Evolutionary conservation across 2,888 invertebrate genomes (phyloP).

Genomic region (Galeopsomyia nigrocyanea): DNA sequence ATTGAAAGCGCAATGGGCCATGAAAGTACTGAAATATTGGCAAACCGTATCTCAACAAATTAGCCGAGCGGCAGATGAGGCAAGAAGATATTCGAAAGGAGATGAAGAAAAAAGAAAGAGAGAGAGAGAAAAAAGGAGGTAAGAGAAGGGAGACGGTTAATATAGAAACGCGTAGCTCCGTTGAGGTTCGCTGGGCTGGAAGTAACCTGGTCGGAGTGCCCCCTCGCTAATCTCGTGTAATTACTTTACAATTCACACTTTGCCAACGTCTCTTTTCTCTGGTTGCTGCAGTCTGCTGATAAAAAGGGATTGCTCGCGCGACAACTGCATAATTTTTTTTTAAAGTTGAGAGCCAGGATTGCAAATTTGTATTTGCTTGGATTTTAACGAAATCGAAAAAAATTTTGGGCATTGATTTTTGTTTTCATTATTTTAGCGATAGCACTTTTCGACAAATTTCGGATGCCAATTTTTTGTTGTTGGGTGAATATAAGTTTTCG

Average conservation of each 20-base stretch:
- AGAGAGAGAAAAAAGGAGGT: slow-evolving; percentile 10
- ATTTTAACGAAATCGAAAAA: too few species aligned
- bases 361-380: background rate
- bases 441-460: too few species aligned
- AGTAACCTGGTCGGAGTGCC: slow-evolving; percentile 60
- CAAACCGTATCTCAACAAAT: slow-evolving; percentile 69
- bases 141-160: slow-evolving; percentile 50
- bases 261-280: background rate
- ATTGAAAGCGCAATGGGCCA: slow-evolving; percentile 60
- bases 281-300: background rate
- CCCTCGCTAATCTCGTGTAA: slow-evolving; percentile 68
- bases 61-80: slow-evolving; percentile 66
- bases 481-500: too few species aligned
- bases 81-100: background rate
- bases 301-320: background rate
- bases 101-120: slow-evolving; percentile 1
- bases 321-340: too few species aligned
- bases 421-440: too few species aligned
- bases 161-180: slow-evolving; percentile 63
- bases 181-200: slow-evolving; percentile 67
- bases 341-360: too few species aligned
- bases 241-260: slow-evolving; percentile 68
- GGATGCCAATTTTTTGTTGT: too few species aligned
- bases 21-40: slow-evolving; percentile 67
- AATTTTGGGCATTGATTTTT: too few species aligned